Percentiles rank a stretch among this genome's conserved stretches.
phyloP scores from a whole-genome alignment of 2,797 vertebrate genomes.

The Decapterus maruadsi region DNA sequence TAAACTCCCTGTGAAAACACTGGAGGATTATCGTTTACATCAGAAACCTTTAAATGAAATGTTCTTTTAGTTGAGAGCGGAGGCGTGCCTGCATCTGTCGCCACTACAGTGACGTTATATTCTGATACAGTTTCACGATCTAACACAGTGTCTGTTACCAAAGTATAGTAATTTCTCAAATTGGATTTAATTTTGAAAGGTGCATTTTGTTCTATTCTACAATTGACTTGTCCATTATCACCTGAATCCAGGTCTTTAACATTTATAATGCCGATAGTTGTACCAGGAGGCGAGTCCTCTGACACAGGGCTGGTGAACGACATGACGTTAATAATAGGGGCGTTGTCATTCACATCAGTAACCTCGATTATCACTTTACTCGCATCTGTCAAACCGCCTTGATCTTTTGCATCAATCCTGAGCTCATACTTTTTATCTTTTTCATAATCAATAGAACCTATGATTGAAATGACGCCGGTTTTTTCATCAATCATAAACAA shows the following conservation, averaged over 20 bases:
- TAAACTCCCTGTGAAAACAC: conserved; percentile 64
- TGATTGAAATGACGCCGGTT: background rate
- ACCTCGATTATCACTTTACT: conserved; percentile 72
- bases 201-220: conserved; percentile 57
- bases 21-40: conserved; percentile 80
- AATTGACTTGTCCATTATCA: conserved; percentile 62
- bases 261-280: conserved; percentile 71
- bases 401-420: conserved; percentile 64
- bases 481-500: background rate
- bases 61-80: conserved; percentile 55
- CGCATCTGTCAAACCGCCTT: conserved; percentile 59
- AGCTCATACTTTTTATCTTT: conserved; percentile 63
- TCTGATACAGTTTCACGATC: conserved; percentile 74
- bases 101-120: conserved; percentile 77
- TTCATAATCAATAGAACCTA: conserved; percentile 67
- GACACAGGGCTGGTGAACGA: conserved; percentile 70
- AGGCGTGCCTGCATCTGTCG: conserved; percentile 71
- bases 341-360: conserved; percentile 68
- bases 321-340: conserved; percentile 62
- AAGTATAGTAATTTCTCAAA: conserved; percentile 74
- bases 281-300: conserved; percentile 69
- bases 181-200: conserved; percentile 76
- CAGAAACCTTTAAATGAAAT: conserved; percentile 71
- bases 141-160: conserved; percentile 66
- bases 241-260: conserved; percentile 70